A percentile compares a stretch with the other conserved stretches of the same genome.
Evolutionary conservation across 2,797 vertebrate genomes (phyloP).

Genomic region (Falco peregrinus): DNA sequence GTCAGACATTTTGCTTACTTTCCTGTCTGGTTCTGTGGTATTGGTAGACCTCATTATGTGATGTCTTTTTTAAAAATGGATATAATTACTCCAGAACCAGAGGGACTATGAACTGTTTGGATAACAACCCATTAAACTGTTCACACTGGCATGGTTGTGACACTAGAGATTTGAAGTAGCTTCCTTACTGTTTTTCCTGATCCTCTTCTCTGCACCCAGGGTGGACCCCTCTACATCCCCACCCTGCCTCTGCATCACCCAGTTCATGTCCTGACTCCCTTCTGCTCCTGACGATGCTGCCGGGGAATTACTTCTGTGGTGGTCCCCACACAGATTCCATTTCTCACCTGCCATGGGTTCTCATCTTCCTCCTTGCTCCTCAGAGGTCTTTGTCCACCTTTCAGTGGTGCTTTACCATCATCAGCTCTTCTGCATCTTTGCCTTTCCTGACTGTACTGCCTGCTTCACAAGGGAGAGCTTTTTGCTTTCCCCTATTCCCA

Average conservation of each 20-base stretch:
- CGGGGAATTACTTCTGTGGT: background rate
- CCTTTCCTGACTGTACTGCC: background rate
- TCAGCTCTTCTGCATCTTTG: background rate
- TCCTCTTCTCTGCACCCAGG: background rate
- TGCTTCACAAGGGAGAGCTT: background rate
- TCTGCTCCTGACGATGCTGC: background rate
- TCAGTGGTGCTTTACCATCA: background rate
- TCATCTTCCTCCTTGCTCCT: background rate
- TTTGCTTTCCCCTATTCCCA: background rate
- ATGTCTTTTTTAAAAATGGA: background rate
- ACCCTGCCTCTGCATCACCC: background rate
- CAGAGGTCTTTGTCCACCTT: background rate
- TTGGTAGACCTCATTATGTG: background rate
- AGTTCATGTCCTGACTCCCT: background rate
- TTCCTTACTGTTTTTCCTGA: background rate
- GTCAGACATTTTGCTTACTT: background rate
- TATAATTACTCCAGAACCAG: background rate
- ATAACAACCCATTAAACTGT: background rate
- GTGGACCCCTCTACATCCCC: background rate
- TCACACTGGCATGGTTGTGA: background rate
- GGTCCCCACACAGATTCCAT: background rate
- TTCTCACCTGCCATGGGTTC: background rate
- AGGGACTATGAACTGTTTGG: background rate
- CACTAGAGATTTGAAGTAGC: background rate
- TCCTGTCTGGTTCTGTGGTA: background rate